phyloP scores from a whole-genome alignment of 2,797 vertebrate species.

The Antrozous pallidus region DNA sequence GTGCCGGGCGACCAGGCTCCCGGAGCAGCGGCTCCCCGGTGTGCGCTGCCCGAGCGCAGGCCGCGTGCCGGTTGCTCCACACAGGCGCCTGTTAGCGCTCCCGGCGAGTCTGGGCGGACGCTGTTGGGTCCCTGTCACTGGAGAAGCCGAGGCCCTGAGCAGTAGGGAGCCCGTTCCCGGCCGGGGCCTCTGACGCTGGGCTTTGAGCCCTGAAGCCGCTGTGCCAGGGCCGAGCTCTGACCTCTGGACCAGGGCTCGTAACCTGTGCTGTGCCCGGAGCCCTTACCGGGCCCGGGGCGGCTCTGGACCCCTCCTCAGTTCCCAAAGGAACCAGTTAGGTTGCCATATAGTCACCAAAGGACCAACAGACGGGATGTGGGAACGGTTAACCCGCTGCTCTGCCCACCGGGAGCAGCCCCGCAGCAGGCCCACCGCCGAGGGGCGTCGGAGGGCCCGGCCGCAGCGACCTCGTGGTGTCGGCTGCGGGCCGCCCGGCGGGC shows the following conservation, averaged over 20 bases:
- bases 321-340: neutral
- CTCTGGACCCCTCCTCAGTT: neutral
- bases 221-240: neutral
- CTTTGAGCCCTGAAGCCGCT: neutral
- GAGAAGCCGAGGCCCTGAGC: neutral
- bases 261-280: no score
- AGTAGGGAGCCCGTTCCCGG: neutral
- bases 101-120: neutral
- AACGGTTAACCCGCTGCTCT: neutral
- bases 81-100: no score
- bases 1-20: neutral
- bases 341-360: neutral
- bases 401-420: no score
- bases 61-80: rapidly evolving
- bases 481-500: rapidly evolving
- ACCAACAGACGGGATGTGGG: neutral
- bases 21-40: rapidly evolving
- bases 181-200: neutral
- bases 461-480: rapidly evolving
- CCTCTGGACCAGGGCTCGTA: rapidly evolving
- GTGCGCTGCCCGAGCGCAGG: neutral
- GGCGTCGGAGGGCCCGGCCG: no score
- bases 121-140: neutral
- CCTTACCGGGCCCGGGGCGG: neutral
- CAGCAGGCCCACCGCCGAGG: rapidly evolving